Base-by-base conservation (phyloP, 2,888 invertebrate species). In the Drosophila borborema region DNA sequence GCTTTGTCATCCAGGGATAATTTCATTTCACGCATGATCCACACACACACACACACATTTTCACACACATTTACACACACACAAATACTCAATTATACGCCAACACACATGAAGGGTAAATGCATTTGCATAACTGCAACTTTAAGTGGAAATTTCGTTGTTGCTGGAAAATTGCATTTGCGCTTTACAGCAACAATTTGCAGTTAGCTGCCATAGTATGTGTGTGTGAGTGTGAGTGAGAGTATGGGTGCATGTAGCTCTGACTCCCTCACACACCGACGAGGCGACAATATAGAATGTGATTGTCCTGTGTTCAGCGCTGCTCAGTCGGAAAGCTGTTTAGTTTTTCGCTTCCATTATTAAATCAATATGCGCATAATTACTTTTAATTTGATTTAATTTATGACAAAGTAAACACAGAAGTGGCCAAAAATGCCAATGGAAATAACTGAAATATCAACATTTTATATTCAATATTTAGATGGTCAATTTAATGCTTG, bases 111-210 rank as follows among this genome's bases (percentile, higher is more conserved):
- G 10, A 31, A 61, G 43, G 59, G 41, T 43, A 71, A 86, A 64
- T 62, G 55, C 53, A 84, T 87, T 87, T 82, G 79, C 76, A 85
- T 84, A 87, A 68, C 66, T 72, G 68, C 79, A 75, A 64, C 51
- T 74, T 60, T 61, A 18, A 67, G 23, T 41, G 49, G 38, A 66
- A 65, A 72, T 56, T 74, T 65, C 56, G 55, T 10, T 46, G 53
- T 45, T 49, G 51, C 34, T 64, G 48, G 49, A 46, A 70, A 79
- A 70, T 74, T 66, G 56, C 73, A 74, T 79, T 78, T 75, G 59
- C 73, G 74, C 74, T 77, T 82, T 73, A 64, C 69, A 80, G 53
- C 41, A 73, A 63, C 73, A 83, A 77, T 73, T 74, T 74, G 43
- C 66, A 62, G 68, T 70, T 77, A 58, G 48, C 9, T 61, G 56